Evolutionary conservation across 2,888 invertebrate species (phyloP).

Genomic region (Byasa hedistus): DNA sequence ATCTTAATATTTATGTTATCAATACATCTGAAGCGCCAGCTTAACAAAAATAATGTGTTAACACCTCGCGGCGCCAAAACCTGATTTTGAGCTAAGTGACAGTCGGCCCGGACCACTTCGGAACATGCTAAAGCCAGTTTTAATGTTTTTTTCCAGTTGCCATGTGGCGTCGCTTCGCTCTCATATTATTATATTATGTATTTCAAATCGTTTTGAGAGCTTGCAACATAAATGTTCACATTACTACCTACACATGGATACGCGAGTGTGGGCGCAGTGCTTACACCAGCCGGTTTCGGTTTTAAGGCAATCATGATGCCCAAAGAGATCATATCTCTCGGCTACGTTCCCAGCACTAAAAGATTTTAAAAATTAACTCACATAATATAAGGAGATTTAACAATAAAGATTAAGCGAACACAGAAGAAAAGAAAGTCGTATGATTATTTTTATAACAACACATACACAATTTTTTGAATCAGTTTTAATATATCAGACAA

Average conservation of each 20-base stretch:
- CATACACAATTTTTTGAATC: too few relatives aligned
- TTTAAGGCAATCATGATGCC: slow-evolving; percentile 19
- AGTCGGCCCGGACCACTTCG: slow-evolving; percentile 19
- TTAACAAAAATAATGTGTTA: slow-evolving; percentile 6
- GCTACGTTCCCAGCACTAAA: neutral
- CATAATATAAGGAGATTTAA: neutral
- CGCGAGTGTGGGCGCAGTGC: slow-evolving; percentile 16
- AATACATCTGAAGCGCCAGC: neutral
- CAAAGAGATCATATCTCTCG: slow-evolving; percentile 9
- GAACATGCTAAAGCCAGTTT: slow-evolving; percentile 23
- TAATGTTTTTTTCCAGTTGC: slow-evolving; percentile 17
- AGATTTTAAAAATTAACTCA: neutral
- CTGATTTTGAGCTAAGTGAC: slow-evolving; percentile 22
- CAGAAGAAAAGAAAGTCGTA: neutral
- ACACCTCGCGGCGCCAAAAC: slow-evolving; percentile 18
- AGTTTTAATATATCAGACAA: too few relatives aligned
- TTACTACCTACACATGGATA: slow-evolving; percentile 6
- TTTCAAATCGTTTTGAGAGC: slow-evolving; percentile 21
- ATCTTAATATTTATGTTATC: neutral
- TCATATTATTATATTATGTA: slow-evolving; percentile 10
- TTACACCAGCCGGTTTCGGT: slow-evolving; percentile 9
- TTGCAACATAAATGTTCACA: slow-evolving; percentile 19
- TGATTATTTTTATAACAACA: too few relatives aligned
- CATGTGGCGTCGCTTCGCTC: slow-evolving; percentile 8
- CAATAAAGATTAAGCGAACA: neutral